Conservation (phyloP, 2,888 invertebrate species). For the Drosophila conformis region DNA sequence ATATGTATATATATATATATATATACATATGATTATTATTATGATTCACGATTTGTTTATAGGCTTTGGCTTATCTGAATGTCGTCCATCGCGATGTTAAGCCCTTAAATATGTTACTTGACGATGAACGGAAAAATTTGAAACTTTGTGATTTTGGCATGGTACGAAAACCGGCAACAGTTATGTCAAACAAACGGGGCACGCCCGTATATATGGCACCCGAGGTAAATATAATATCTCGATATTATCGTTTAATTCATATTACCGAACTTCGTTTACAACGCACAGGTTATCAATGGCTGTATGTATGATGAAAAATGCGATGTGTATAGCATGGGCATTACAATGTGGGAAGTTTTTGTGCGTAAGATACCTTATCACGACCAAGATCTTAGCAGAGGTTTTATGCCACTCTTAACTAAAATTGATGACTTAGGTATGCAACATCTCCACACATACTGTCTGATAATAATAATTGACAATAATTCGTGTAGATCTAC, state of each 20-base stretch:
- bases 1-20: neutral
- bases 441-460: neutral
- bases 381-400: neutral
- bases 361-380: neutral
- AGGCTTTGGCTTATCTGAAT: neutral
- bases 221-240: neutral
- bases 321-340: neutral
- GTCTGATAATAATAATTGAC: neutral
- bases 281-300: neutral
- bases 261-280: neutral
- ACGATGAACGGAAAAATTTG: neutral
- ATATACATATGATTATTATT: no score
- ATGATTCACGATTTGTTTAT: neutral
- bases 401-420: no score
- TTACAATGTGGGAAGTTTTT: neutral
- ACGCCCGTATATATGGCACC: neutral
- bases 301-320: neutral
- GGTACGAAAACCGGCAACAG: neutral
- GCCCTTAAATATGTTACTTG: neutral
- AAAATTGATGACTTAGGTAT: accelerated
- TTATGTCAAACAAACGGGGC: neutral
- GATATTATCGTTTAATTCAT: neutral
- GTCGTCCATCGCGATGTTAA: neutral
- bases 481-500: neutral
- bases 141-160: neutral